Conservation (phyloP, 2,113 vertebrate species). For the Prolemur simus region DNA sequence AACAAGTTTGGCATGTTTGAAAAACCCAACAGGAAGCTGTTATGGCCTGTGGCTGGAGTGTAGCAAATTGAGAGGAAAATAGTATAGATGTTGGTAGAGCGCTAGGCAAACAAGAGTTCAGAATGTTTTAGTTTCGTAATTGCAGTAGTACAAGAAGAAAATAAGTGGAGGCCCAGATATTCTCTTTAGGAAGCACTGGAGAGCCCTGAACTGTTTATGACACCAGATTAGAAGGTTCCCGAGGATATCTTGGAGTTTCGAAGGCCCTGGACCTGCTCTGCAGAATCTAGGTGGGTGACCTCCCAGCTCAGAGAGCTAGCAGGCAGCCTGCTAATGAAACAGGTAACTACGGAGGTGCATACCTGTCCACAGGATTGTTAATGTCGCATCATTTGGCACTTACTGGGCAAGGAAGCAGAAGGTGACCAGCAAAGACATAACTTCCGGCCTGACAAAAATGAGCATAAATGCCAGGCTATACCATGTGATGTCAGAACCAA, state of each 20-base stretch:
- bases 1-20: background rate
- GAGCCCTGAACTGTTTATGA: background rate
- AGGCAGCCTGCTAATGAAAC: background rate
- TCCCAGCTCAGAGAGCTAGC: background rate
- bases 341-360: background rate
- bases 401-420: background rate
- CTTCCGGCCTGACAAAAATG: background rate
- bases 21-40: background rate
- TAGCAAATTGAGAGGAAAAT: background rate
- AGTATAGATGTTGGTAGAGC: background rate
- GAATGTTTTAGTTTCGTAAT: background rate
- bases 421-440: background rate
- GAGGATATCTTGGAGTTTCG: background rate
- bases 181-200: background rate
- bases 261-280: background rate
- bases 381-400: accelerated
- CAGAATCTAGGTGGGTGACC: background rate
- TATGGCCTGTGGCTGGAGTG: background rate
- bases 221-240: background rate
- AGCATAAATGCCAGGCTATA: background rate
- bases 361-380: background rate
- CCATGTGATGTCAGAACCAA: background rate
- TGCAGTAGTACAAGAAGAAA: background rate
- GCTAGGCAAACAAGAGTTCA: background rate
- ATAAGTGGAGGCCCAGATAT: background rate